phyloP scores from a whole-genome alignment of 1,140 invertebrate genomes.

The Bursaphelenchus mucronatus region DNA sequence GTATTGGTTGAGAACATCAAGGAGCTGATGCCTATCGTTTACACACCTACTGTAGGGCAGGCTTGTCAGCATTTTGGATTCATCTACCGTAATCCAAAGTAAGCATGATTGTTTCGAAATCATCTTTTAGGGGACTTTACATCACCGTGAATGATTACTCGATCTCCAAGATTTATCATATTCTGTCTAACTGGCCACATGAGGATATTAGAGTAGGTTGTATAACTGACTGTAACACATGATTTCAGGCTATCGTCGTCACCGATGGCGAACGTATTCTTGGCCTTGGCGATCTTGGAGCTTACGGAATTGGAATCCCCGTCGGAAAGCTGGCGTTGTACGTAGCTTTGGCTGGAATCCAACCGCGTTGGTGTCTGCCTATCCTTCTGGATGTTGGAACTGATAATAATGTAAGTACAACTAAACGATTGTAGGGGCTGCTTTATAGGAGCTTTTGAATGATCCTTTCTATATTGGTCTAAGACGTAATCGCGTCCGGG shows the following conservation, averaged over 20 bases:
- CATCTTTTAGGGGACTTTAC: slow-evolving; percentile 73
- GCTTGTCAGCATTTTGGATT: slow-evolving; percentile 95
- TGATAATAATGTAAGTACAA: slow-evolving; percentile 69
- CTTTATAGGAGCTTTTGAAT: slow-evolving; percentile 72
- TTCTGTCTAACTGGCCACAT: slow-evolving; percentile 76
- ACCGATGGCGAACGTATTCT: slow-evolving; percentile 91
- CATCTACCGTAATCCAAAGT: slow-evolving; percentile 83
- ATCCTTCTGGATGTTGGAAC: slow-evolving; percentile 88
- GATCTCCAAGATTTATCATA: slow-evolving; percentile 66
- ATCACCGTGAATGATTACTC: slow-evolving; percentile 93
- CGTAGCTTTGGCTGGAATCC: slow-evolving; percentile 84
- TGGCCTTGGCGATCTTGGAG: slow-evolving; percentile 85
- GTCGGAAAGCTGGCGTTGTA: slow-evolving; percentile 88
- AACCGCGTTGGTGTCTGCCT: slow-evolving; percentile 84
- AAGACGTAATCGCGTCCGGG: slow-evolving; percentile 77
- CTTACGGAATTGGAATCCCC: slow-evolving; percentile 91
- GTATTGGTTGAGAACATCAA: slow-evolving; percentile 86
- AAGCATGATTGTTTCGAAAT: slow-evolving; percentile 17
- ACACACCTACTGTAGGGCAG: slow-evolving; percentile 91
- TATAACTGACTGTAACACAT: slow-evolving; percentile 41
- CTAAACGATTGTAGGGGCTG: slow-evolving; percentile 10
- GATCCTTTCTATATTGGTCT: slow-evolving; percentile 93
- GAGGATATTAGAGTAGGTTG: slow-evolving; percentile 70
- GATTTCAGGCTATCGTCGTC: slow-evolving; percentile 74
- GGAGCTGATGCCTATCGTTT: slow-evolving; percentile 82